Evolutionary conservation across 2,113 vertebrate genomes (phyloP).

Genomic region (Nansenia antarctica): DNA sequence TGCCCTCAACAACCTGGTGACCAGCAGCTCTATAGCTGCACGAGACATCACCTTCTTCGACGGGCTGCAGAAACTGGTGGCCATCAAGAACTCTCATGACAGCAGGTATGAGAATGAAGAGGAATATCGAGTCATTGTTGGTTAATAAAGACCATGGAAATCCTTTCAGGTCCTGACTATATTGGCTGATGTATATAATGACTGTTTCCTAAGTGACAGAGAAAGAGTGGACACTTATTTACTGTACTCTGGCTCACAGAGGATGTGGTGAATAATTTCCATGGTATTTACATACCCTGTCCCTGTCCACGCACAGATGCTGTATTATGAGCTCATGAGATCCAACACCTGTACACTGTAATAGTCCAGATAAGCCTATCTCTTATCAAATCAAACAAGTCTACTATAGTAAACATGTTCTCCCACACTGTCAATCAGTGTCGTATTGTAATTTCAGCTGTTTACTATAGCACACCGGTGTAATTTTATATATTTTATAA

Average conservation of each 20-base stretch:
- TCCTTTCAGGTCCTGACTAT: neutral
- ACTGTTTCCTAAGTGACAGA: neutral
- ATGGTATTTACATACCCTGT: neutral
- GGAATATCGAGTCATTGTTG: neutral
- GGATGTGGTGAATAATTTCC: neutral
- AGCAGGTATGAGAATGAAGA: constrained; percentile 74
- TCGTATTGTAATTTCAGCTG: too few species aligned
- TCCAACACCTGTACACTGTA: too few species aligned
- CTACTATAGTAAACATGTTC: too few species aligned
- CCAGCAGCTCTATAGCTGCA: constrained; percentile 86
- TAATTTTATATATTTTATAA: too few species aligned
- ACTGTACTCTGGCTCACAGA: neutral
- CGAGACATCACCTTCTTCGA: constrained; percentile 88
- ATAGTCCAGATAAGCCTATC: too few species aligned
- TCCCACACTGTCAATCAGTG: too few species aligned
- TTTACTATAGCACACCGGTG: too few species aligned
- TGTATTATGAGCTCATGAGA: neutral
- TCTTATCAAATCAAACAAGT: too few species aligned
- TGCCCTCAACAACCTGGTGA: constrained; percentile 89
- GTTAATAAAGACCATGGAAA: neutral
- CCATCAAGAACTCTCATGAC: constrained; percentile 88
- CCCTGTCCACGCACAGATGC: neutral
- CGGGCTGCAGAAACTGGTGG: constrained; percentile 89
- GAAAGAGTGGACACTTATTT: neutral
- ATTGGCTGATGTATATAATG: too few species aligned